Evolutionary conservation across 2,888 invertebrate genomes (phyloP).

Genomic region (Zygaena filipendulae): DNA sequence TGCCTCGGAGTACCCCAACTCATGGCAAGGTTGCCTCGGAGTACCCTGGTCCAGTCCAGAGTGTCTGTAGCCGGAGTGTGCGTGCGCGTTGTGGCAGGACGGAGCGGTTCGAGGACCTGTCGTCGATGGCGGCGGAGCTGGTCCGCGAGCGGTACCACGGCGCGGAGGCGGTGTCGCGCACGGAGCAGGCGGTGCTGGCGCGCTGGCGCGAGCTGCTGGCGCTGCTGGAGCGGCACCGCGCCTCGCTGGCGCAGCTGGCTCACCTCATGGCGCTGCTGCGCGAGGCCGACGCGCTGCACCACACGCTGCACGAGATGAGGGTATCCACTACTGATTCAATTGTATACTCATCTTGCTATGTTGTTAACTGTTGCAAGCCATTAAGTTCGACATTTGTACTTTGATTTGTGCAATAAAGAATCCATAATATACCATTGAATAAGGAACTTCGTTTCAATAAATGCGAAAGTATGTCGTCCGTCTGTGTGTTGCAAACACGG

Average conservation of each 20-base stretch:
- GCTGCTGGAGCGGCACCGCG: slow-evolving; percentile 83
- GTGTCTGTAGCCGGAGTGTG: too few species aligned
- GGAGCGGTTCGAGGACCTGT: slow-evolving; percentile 93
- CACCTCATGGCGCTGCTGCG: slow-evolving; percentile 88
- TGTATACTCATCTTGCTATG: neutral
- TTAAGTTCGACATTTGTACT: too few species aligned
- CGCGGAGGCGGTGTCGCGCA: slow-evolving; percentile 77
- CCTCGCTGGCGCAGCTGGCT: slow-evolving; percentile 81
- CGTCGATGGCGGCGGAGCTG: slow-evolving; percentile 93
- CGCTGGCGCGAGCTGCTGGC: slow-evolving; percentile 90
- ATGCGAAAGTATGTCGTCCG: too few species aligned
- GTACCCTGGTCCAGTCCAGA: too few species aligned
- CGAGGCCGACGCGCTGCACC: slow-evolving; percentile 90
- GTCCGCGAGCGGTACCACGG: slow-evolving; percentile 93
- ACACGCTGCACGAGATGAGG: slow-evolving; percentile 87
- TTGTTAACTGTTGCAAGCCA: neutral
- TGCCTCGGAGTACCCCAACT: too few species aligned
- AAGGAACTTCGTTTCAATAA: too few species aligned
- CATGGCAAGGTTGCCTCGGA: too few species aligned
- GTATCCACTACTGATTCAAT: slow-evolving; percentile 30
- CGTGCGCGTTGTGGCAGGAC: too few species aligned
- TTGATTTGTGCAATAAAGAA: too few species aligned
- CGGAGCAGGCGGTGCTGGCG: slow-evolving; percentile 81
- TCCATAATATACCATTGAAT: too few species aligned
- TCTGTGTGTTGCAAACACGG: too few species aligned